Base-by-base conservation (phyloP, 2,113 vertebrate species). In the Labrus mixtus region DNA sequence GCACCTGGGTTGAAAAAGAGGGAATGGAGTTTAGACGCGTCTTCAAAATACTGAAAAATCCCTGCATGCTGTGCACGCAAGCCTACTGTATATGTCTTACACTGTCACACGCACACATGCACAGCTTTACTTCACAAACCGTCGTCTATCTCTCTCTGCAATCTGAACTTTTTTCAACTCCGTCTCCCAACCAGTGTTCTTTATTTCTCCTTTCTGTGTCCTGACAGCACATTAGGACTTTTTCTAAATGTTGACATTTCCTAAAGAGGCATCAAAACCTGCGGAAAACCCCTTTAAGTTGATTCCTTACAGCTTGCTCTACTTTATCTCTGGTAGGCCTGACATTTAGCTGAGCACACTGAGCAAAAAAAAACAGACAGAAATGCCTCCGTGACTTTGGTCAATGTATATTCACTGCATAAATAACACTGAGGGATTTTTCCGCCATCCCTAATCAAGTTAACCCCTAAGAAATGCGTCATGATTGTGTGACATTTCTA, bases 1-100 rank as follows among this genome's bases (percentile, higher is more conserved):
- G 96, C 96, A 94, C 96, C 97, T 98, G 92, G 69, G 73, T 64
- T 10, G 45, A 77, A 61, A 63, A n/a, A 76, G 22, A n/a, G 25
- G 33, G 8, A 71, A 55, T 29, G 37, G 55, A 51, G 60, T 73
- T 82, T 61, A 65, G 58, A 46, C 33, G 23, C 43, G 41, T 62
- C 46, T 16, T 12, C 17, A 74, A 37, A 68, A 66, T 56, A 13
- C 8, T 10, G 16, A 68, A 8, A 76, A 48, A 75, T 64, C 29
- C 37, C 16, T 70, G 39, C 25, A 8, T 20, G 17, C 6, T 59
- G 12, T 7, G 17, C 36, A 66, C 22, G 59, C 45, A 37, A 51
- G 60, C 17, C 29, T 33, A n/a, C n/a, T n/a, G n/a, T n/a, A n/a
- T n/a, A 68, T 13, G 19, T 51, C 19, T 51, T 2, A 11, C 39